phyloP scores from a whole-genome alignment of 2,888 invertebrate genomes.

The Osmoderma eremita region DNA sequence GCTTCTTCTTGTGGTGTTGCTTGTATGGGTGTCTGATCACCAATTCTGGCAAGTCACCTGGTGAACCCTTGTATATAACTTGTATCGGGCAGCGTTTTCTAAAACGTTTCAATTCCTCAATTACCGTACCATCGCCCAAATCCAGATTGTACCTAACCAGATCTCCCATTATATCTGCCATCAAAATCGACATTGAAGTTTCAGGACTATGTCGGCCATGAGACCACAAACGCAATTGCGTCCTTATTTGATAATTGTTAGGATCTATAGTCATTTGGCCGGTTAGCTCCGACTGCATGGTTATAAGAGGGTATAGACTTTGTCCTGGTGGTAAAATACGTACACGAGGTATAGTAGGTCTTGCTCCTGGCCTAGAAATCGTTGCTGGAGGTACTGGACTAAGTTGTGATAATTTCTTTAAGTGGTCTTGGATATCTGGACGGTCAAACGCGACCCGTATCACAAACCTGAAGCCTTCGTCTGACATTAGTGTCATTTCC shows the following conservation, averaged over 20 bases:
- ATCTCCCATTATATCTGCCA: background rate
- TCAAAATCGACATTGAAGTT: background rate
- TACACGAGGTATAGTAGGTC: background rate
- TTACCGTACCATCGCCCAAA: background rate
- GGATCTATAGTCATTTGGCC: background rate
- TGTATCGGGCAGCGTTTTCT: background rate
- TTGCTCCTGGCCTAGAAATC: background rate
- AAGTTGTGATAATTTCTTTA: background rate
- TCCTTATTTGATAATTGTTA: slow-evolving; percentile 13
- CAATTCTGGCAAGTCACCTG: too few species aligned
- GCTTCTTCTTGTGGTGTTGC: background rate
- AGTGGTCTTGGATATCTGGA: background rate
- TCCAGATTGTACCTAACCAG: background rate
- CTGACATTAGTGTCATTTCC: background rate
- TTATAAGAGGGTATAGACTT: background rate
- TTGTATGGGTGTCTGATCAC: too few species aligned
- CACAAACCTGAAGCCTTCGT: background rate
- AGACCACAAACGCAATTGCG: too few species aligned
- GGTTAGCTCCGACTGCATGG: background rate
- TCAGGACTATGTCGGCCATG: too few species aligned
- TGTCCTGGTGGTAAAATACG: slow-evolving; percentile 2
- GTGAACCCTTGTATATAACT: background rate
- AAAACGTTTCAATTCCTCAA: background rate
- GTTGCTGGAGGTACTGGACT: background rate
- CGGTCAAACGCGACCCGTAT: background rate